A percentile compares a stretch with the other conserved stretches of the same genome.
phyloP scores from a whole-genome alignment of 2,113 vertebrate species.

The Sinosuthora webbiana region DNA sequence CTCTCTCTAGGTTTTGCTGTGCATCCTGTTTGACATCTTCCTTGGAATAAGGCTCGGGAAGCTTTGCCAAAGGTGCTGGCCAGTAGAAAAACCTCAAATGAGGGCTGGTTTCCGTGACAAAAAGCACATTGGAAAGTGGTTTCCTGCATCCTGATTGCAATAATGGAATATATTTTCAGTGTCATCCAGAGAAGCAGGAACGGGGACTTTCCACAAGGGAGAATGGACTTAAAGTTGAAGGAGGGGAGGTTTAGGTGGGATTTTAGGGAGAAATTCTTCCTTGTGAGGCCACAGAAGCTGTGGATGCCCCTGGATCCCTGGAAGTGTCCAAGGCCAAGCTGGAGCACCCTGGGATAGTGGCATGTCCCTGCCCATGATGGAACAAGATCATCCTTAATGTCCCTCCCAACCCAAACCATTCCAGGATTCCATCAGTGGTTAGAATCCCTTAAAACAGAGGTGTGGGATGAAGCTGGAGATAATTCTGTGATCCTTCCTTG shows the following conservation, averaged over 20 bases:
- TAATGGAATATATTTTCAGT: not conserved
- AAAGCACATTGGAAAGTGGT: not conserved
- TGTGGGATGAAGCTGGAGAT: not conserved
- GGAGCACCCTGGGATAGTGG: fast-evolving
- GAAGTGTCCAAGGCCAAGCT: not conserved
- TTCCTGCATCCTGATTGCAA: not conserved
- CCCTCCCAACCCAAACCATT: not conserved
- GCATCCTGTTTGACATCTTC: not conserved
- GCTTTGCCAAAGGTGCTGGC: not conserved
- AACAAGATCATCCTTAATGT: fast-evolving
- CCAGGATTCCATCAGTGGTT: not conserved
- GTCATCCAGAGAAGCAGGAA: not conserved
- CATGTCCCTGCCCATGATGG: not conserved
- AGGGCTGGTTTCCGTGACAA: not conserved
- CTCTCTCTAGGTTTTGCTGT: not conserved
- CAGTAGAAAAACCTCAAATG: not conserved
- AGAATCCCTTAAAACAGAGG: not conserved
- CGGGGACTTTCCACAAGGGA: not conserved
- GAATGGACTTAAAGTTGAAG: not conserved
- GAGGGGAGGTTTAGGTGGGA: not conserved
- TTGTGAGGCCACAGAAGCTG: not conserved
- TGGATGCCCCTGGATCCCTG: not conserved
- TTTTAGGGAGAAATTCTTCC: not conserved
- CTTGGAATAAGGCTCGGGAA: not conserved
- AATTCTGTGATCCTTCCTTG: not conserved